Evolutionary conservation across 2,888 invertebrate species (phyloP), one percentile per base, ranked within the genome.

Genomic region (Orchestes rusci): DNA sequence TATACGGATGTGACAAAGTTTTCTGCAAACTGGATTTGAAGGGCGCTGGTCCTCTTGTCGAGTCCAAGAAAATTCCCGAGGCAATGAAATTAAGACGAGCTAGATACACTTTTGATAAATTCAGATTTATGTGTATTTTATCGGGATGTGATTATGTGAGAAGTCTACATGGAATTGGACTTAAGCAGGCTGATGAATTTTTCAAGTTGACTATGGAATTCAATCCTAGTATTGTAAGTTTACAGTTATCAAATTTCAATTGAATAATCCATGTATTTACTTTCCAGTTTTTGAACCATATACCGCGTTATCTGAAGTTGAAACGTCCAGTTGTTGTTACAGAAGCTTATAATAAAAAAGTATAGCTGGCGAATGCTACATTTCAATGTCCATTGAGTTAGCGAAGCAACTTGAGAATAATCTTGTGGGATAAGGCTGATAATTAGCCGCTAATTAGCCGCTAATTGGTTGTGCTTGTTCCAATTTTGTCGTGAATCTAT

Each of bases 101-200:
- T 43, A 71, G 77, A 28, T 79, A 74, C 53, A 69, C 74, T 16
- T 84, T 86, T 58, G 85, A 89, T 47, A 92, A 88, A 67, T 96
- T 99, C 64, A 78, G 92, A 13, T 76, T 87, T 56, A 94, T 96
- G 87, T 97, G 97, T 62, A 95, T 99, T 53, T 73, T 99, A 62
- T 92, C 96, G 0, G 99, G 99, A 1, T 99, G 99, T 72, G 99
- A 99, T 71, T 99, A 99, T 66, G 70, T 97, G 29, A 75, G 87
- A 2, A 93, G 92, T 0, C 66, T 99, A 51, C 89, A 87, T 0
- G 97, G 97, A 1, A 89, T 99, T 51, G 99, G 99, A 0, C 69
- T 99, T 34, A 82, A 74, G 2, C 95, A 92, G 65, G 94, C 99
- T 0, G 79, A 82, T 53, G 93, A 91, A 67, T 92, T 94, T 61